phyloP scores from a whole-genome alignment of 2,888 invertebrate genomes.

The Drosophila ustulata region DNA sequence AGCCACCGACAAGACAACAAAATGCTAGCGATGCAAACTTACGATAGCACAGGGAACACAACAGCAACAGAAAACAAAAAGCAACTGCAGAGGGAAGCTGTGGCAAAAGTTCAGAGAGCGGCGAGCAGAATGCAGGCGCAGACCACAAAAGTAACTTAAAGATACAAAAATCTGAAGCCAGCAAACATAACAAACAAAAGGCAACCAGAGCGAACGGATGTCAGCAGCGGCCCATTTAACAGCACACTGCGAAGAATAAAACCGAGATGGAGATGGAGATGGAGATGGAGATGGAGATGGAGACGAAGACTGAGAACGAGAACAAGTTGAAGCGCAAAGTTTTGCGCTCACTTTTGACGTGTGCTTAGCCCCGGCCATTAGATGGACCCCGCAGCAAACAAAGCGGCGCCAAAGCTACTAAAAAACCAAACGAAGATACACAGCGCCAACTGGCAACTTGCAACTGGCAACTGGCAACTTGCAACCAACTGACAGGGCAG shows the following conservation, averaged over 20 bases:
- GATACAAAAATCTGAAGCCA: conserved; percentile 59
- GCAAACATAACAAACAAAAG: conserved; percentile 47
- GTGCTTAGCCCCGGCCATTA: conserved; percentile 61
- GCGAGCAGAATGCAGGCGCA: conserved; percentile 24
- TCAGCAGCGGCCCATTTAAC: conserved; percentile 52
- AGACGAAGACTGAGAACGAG: conserved; percentile 8
- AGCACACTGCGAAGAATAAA: conserved; percentile 10
- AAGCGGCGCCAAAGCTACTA: conserved; percentile 59
- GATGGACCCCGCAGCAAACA: conserved; percentile 53
- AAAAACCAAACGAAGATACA: conserved; percentile 31
- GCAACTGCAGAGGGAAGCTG: conserved; percentile 39
- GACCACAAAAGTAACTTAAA: conserved; percentile 67
- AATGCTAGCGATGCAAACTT: conserved; percentile 41
- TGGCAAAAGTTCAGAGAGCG: conserved; percentile 38
- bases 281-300: conserved; percentile 11
- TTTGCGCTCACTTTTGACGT: conserved; percentile 78
- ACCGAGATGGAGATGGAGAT: background rate
- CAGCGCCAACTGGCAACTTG: conserved; percentile 16
- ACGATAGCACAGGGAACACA: conserved; percentile 15
- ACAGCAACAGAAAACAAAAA: conserved; percentile 3
- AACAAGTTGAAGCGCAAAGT: conserved; percentile 63
- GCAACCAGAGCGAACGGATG: conserved; percentile 41
- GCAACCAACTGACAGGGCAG: background rate
- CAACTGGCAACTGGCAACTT: conserved; percentile 2
- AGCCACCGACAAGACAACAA: conserved; percentile 15